phyloP scores from a whole-genome alignment of 2,113 vertebrate species.

The Periophthalmus modestus region DNA sequence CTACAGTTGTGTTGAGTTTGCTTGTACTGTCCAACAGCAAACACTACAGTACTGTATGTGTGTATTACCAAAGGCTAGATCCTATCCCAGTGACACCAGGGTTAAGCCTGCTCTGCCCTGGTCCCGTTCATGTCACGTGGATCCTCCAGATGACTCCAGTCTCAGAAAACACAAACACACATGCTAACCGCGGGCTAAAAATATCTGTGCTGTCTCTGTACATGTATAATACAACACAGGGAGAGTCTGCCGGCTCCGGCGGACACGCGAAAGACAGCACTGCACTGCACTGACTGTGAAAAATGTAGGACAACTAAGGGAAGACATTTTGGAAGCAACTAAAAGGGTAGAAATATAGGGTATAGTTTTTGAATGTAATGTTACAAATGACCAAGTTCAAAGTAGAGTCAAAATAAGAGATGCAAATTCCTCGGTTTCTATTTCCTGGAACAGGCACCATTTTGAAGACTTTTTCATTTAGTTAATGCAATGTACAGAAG shows the following conservation, averaged over 20 bases:
- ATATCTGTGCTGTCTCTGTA: conserved; percentile 50
- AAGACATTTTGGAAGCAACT: not conserved
- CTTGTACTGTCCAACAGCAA: conserved; percentile 1
- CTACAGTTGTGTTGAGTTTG: not conserved
- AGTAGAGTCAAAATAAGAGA: not conserved
- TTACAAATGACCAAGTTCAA: not conserved
- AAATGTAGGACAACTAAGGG: conserved; percentile 13
- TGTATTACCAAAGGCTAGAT: conserved; percentile 2
- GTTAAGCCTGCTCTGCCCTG: conserved; percentile 44
- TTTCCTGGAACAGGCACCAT: not conserved
- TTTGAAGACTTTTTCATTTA: too few species aligned
- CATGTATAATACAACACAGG: conserved; percentile 54
- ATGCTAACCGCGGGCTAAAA: conserved; percentile 46
- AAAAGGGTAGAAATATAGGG: not conserved
- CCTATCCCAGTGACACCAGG: conserved; percentile 17
- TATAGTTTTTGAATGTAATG: not conserved
- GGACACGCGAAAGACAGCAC: conserved; percentile 14
- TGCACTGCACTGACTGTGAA: conserved; percentile 20
- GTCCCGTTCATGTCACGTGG: conserved; percentile 48
- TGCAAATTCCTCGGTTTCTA: too few species aligned
- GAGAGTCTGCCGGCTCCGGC: conserved; percentile 2
- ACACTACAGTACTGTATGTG: not conserved
- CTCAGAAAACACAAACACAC: conserved; percentile 30
- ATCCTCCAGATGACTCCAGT: conserved; percentile 53
- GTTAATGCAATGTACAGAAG: too few species aligned